Conservation (phyloP, 1,140 invertebrate species). For the Ditylenchus dipsaci region DNA sequence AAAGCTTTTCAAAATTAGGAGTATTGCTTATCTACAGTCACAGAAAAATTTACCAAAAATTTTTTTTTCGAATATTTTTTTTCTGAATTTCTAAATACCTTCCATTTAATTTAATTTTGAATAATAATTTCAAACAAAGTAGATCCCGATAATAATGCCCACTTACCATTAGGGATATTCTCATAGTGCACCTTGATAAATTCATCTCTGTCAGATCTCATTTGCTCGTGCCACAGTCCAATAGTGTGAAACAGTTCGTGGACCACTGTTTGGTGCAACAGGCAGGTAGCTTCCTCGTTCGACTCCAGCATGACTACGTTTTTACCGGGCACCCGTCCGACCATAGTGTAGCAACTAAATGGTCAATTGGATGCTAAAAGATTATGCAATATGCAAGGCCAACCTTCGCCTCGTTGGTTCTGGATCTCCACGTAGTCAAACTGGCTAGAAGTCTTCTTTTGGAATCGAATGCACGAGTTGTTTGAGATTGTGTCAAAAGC, state of each 20-base stretch:
- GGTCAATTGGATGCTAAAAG: neutral
- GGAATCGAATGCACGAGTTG: slow-evolving; percentile 24
- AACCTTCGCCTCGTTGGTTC: slow-evolving; percentile 33
- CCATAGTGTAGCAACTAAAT: slow-evolving; percentile 32
- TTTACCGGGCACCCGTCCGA: slow-evolving; percentile 21
- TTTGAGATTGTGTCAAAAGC: neutral
- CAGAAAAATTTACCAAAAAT: too few relatives aligned
- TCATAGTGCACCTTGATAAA: slow-evolving; percentile 52
- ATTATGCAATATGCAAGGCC: too few relatives aligned
- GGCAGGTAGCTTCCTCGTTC: slow-evolving; percentile 28
- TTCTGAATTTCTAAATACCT: too few relatives aligned
- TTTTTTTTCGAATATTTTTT: too few relatives aligned
- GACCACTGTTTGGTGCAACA: slow-evolving; percentile 42
- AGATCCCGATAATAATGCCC: too few relatives aligned
- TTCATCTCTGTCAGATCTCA: slow-evolving; percentile 49
- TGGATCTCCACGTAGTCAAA: slow-evolving; percentile 32
- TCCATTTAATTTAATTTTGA: too few relatives aligned
- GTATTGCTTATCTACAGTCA: too few relatives aligned
- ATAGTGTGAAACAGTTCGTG: slow-evolving; percentile 37
- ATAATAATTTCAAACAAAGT: too few relatives aligned
- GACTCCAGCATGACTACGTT: slow-evolving; percentile 38
- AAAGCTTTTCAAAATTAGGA: too few relatives aligned
- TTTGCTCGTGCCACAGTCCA: slow-evolving; percentile 40
- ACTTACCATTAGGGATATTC: slow-evolving; percentile 48
- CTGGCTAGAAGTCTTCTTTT: slow-evolving; percentile 11